Evolutionary conservation across 2,888 invertebrate species (phyloP).

Genomic region (Trypoxylon attenuatum): DNA sequence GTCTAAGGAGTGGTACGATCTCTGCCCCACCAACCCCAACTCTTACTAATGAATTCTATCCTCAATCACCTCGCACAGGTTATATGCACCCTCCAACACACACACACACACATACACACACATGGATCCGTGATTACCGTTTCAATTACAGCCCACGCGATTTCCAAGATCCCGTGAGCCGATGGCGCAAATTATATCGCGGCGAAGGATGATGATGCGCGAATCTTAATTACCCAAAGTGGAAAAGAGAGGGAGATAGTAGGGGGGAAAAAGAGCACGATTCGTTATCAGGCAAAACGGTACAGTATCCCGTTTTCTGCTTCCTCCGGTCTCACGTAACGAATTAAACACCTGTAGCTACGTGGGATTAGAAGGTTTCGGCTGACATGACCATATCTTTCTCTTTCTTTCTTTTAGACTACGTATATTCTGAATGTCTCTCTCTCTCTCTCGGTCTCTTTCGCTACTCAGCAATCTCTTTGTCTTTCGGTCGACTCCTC

Average conservation of each 20-base stretch:
- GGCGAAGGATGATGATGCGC: not conserved
- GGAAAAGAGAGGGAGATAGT: not conserved
- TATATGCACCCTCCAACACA: too few species aligned
- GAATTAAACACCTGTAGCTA: slow-evolving; percentile 45
- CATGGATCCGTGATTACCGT: not conserved
- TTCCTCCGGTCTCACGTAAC: slow-evolving; percentile 51
- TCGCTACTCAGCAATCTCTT: too few species aligned
- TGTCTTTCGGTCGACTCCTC: not conserved
- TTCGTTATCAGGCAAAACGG: slow-evolving; percentile 54
- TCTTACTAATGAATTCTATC: too few species aligned
- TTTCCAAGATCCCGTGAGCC: not conserved
- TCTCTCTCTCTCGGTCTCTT: slow-evolving; percentile 1
- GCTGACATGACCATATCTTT: slow-evolving; percentile 32
- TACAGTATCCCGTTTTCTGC: slow-evolving; percentile 50
- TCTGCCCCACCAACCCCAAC: too few species aligned
- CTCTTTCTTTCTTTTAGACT: slow-evolving; percentile 14
- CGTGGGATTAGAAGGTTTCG: slow-evolving; percentile 52
- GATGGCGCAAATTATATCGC: not conserved
- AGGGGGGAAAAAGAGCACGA: slow-evolving; percentile 14
- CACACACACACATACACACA: too few species aligned
- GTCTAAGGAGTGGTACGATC: too few species aligned
- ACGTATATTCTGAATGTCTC: not conserved
- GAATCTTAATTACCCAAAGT: slow-evolving; percentile 21
- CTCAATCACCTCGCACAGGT: too few species aligned
- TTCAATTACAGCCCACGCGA: too few species aligned